Evolutionary conservation across 1,140 invertebrate species (phyloP).

Genomic region (Zaprionus tsacasi): DNA sequence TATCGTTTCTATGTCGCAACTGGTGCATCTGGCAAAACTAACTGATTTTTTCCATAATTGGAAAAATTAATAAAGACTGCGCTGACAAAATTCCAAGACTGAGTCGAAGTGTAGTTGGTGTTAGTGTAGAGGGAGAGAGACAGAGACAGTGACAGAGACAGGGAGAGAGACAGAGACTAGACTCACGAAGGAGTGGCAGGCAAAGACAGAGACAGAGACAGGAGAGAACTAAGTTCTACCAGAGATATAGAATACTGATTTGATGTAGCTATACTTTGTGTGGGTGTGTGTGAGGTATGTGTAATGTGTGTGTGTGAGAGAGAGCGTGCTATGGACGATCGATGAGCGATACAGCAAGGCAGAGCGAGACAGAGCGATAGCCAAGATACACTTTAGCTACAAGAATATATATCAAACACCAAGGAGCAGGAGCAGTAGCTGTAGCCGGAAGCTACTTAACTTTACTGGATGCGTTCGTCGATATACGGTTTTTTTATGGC

Average conservation of each 20-base stretch:
- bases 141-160: conserved; percentile 28
- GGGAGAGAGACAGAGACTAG: conserved; percentile 14
- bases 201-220: conserved; percentile 22
- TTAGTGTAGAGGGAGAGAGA: conserved; percentile 59
- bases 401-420: conserved; percentile 78
- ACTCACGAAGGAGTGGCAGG: conserved; percentile 6
- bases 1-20: conserved; percentile 68
- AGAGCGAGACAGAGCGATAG: conserved; percentile 12
- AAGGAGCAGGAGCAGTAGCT: conserved; percentile 52
- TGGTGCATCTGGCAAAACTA: conserved; percentile 51
- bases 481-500: conserved; percentile 30
- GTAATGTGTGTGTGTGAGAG: conserved; percentile 19
- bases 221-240: conserved; percentile 23
- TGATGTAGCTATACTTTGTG: conserved; percentile 19
- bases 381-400: conserved; percentile 29
- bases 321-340: conserved; percentile 29
- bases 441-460: neutral
- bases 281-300: conserved; percentile 51
- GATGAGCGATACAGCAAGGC: conserved; percentile 38
- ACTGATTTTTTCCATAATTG: conserved; percentile 1
- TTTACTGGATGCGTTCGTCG: conserved; percentile 42
- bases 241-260: neutral
- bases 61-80: conserved; percentile 32
- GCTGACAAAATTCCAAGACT: conserved; percentile 71
- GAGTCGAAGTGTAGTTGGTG: conserved; percentile 61